Evolutionary conservation across 1,140 invertebrate genomes (phyloP), one percentile per base, ranked within the genome.

Genomic region (Wiebesia pumilae): DNA sequence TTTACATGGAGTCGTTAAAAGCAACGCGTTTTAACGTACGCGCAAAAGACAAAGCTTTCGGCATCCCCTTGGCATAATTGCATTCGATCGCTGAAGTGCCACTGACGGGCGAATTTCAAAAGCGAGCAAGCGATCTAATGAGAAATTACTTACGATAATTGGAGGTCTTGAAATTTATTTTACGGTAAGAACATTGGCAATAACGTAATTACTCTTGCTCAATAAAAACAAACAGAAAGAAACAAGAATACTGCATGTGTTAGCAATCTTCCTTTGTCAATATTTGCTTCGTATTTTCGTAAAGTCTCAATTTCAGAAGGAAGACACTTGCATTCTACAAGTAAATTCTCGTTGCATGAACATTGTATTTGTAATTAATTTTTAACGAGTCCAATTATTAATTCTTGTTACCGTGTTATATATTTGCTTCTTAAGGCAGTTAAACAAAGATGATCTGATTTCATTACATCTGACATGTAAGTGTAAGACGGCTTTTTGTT

Each of bases 1-100:
- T 91, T 91, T 90, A 90, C 90, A 90, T 87, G 87, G 88, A 89
- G 89, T 90, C 90, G 88, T 91, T 91, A 91, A 90, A 90, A 84
- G 88, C 30, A 10, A 62, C 24, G 58, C 58, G 58, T 19, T 58
- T 58, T 58, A 58, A 58, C 54, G 19, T 80, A 85, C 88, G 86
- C 75, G 62, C 21, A 16, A 69, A 80, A 89, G 90, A 90, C 90
- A 90, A 90, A 90, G 89, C 88, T 87, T 85, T n/a, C 33, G 40
- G 14, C n/a, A 30, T 67, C 85, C 82, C 43, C 51, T 79, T 21
- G 62, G 88, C 89, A 88, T 91, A 90, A 91, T 90, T 91, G 90
- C 90, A 89, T 89, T 89, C 89, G 90, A 91, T 91, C 89, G 89
- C 51, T 89, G 89, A 90, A 90, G 90, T 90, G 90, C 58, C 81